A percentile compares a stretch with the other conserved stretches of the same genome.
Conservation (phyloP, 2,888 invertebrate species). For the Rhagium mordax region DNA sequence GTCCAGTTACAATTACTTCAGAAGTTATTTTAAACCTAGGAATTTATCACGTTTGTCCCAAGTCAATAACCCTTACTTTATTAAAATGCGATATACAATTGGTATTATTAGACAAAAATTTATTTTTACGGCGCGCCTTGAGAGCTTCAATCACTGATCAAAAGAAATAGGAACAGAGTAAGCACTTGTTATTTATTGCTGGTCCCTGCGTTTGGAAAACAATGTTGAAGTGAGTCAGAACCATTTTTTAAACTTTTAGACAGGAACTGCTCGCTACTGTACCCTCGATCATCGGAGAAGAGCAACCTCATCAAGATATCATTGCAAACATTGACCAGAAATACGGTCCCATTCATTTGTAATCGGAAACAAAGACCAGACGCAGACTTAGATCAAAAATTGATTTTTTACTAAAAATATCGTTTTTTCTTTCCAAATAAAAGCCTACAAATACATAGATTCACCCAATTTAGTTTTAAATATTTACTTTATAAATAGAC, state of each 20-base stretch:
- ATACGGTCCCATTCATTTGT: no score
- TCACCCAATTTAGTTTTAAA: no score
- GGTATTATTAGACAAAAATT: constrained; percentile 20
- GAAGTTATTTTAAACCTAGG: constrained; percentile 25
- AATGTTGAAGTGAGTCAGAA: constrained; percentile 1
- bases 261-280: no score
- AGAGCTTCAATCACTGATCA: constrained; percentile 3
- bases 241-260: not conserved
- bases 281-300: no score
- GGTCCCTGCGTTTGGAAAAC: not conserved
- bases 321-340: no score
- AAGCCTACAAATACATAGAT: no score
- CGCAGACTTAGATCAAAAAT: no score
- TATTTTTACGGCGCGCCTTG: constrained; percentile 7
- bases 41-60: constrained; percentile 20
- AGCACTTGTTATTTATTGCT: not conserved
- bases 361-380: no score
- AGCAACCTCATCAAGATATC: no score
- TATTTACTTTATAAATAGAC: no score
- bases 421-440: no score
- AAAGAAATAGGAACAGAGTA: constrained; percentile 6
- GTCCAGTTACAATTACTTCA: constrained; percentile 22
- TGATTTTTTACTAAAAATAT: no score
- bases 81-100: constrained; percentile 22
- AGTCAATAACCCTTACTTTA: constrained; percentile 28